Conservation (phyloP, 2,888 invertebrate species). For the Odontomyia ornata region DNA sequence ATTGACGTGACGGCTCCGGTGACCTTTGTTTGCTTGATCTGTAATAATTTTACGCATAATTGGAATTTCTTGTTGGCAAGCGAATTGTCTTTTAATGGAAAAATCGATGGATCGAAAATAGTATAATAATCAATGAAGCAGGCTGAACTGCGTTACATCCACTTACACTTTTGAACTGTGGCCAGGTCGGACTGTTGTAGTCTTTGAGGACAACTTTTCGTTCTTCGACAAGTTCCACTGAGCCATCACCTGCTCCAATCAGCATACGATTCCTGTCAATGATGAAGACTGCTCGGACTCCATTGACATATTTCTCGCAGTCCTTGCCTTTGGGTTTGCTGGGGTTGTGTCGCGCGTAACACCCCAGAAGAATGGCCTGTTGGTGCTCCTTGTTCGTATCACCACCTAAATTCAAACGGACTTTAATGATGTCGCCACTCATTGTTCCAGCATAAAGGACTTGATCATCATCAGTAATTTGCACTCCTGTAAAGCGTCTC, state of each 20-base stretch:
- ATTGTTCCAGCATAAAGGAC: constrained; percentile 88
- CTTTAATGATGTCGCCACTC: constrained; percentile 69
- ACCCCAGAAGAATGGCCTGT: constrained; percentile 65
- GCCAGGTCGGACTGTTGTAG: constrained; percentile 67
- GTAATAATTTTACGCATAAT: constrained; percentile 51
- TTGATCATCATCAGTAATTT: constrained; percentile 75
- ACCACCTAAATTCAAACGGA: constrained; percentile 70
- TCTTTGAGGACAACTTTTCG: constrained; percentile 64
- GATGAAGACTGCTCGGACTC: constrained; percentile 72
- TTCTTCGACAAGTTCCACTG: constrained; percentile 76
- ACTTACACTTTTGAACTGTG: constrained; percentile 67
- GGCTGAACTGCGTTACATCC: background rate
- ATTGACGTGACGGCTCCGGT: constrained; percentile 79
- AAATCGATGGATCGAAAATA: too few relatives aligned
- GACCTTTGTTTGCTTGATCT: constrained; percentile 70
- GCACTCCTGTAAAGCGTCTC: constrained; percentile 78
- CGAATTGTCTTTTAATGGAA: background rate
- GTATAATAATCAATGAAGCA: too few relatives aligned
- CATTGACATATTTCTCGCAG: constrained; percentile 62
- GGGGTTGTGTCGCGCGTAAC: constrained; percentile 64
- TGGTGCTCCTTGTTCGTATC: constrained; percentile 51
- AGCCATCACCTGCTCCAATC: constrained; percentile 88
- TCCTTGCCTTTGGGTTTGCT: constrained; percentile 61
- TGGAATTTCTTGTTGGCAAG: background rate
- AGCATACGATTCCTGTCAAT: constrained; percentile 71